Conservation (phyloP, 2,797 vertebrate genomes). For the Falco peregrinus region DNA sequence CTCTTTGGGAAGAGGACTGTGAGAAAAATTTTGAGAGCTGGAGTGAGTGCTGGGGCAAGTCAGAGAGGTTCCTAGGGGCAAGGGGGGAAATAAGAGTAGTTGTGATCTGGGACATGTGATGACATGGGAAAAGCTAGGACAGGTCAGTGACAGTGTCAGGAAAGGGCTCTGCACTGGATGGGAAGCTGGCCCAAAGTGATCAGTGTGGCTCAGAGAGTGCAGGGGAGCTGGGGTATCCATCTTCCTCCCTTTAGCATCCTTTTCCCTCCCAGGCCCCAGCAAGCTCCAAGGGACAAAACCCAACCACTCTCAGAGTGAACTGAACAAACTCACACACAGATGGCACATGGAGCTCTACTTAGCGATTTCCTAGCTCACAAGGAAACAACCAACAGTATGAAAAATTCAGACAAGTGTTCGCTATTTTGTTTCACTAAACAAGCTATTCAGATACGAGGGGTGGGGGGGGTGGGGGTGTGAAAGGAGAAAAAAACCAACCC, state of each 20-base stretch:
- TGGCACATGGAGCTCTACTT: accelerated
- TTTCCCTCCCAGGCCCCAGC: not conserved
- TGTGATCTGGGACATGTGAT: not conserved
- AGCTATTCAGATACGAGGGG: not conserved
- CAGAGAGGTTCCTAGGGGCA: not conserved
- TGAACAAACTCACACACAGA: not conserved
- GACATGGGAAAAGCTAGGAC: not conserved
- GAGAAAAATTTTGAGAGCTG: not conserved
- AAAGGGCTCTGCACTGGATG: not conserved
- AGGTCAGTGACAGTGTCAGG: not conserved
- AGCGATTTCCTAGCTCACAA: not conserved
- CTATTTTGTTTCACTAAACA: not conserved
- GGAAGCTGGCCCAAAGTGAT: not conserved
- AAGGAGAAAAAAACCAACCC: too few species aligned
- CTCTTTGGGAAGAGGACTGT: not conserved
- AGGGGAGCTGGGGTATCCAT: not conserved
- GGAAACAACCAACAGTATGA: not conserved
- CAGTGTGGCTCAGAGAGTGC: not conserved
- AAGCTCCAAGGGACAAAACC: not conserved
- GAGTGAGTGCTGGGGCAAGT: not conserved
- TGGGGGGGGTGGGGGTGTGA: too few species aligned
- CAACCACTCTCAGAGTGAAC: not conserved
- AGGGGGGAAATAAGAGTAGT: not conserved
- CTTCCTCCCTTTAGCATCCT: not conserved
- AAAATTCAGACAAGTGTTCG: not conserved